Evolutionary conservation across 2,797 vertebrate species (phyloP).

Genomic region (Hippocampus kuda): DNA sequence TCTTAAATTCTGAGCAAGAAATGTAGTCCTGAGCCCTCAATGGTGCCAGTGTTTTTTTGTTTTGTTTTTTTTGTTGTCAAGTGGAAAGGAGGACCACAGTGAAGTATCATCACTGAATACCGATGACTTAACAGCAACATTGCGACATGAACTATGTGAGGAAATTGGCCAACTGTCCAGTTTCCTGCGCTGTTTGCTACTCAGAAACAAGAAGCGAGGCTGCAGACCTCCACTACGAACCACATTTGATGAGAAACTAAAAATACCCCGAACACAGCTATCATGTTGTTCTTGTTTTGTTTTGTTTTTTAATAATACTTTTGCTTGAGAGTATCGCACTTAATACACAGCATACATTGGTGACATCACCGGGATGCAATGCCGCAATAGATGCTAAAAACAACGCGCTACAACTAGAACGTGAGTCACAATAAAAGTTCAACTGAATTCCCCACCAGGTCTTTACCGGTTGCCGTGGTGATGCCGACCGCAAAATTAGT

Average conservation of each 20-base stretch:
- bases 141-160: constrained; percentile 44
- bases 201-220: constrained; percentile 5
- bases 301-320: background rate
- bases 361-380: background rate
- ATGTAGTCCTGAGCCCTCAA: no score
- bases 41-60: no score
- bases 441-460: background rate
- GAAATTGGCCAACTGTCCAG: constrained; percentile 52
- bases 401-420: background rate
- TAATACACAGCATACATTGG: background rate
- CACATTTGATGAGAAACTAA: background rate
- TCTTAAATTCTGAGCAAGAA: no score
- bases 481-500: background rate
- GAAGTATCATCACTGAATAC: constrained; percentile 34
- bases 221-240: background rate
- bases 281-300: background rate
- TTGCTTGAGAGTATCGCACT: background rate
- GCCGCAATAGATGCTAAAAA: background rate
- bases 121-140: constrained; percentile 47
- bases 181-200: constrained; percentile 39
- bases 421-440: background rate
- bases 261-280: background rate
- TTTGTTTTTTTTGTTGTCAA: background rate
- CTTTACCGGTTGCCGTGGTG: constrained; percentile 4
- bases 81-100: background rate